These are phyloP conservation scores for Platyscapa corneri DNA, from an alignment of 1,140 invertebrate genomes.

Conservation along the genomic window DNA sequence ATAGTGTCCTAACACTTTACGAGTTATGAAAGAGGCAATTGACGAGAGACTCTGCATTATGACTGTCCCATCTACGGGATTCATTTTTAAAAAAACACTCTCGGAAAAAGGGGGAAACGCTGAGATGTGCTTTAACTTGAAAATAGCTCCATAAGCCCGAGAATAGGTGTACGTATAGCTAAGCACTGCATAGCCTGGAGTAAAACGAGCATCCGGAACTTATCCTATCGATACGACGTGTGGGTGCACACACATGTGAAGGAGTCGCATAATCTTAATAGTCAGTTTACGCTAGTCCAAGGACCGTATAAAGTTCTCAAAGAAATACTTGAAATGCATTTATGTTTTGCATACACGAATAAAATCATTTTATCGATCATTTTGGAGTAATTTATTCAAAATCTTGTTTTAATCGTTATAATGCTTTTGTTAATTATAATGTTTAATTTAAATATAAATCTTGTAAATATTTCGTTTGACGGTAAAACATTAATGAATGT, in stretches of 20 bases:
- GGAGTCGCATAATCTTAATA: slow-evolving; percentile 26
- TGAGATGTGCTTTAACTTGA: neutral
- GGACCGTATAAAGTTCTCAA: slow-evolving; percentile 16
- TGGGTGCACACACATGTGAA: neutral
- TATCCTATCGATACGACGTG: neutral
- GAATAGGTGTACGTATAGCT: neutral
- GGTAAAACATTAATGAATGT: too few species aligned
- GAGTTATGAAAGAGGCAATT: too few species aligned
- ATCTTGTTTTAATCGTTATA: neutral
- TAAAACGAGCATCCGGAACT: slow-evolving; percentile 25
- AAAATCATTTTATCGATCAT: slow-evolving; percentile 7
- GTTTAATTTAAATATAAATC: too few species aligned
- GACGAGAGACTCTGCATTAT: too few species aligned
- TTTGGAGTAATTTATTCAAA: slow-evolving; percentile 10
- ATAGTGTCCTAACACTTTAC: too few species aligned
- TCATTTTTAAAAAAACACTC: too few species aligned
- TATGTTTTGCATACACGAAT: neutral
- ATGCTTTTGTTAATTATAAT: too few species aligned
- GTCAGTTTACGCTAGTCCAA: slow-evolving; percentile 29
- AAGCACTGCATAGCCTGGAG: slow-evolving; percentile 16
- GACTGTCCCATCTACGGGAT: too few species aligned
- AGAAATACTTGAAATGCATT: neutral
- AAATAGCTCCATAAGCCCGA: neutral
- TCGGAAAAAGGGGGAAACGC: neutral
- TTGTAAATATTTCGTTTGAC: too few species aligned